Base-by-base conservation (phyloP, 2,888 invertebrate species). In the Ecliptopera silaceata region DNA sequence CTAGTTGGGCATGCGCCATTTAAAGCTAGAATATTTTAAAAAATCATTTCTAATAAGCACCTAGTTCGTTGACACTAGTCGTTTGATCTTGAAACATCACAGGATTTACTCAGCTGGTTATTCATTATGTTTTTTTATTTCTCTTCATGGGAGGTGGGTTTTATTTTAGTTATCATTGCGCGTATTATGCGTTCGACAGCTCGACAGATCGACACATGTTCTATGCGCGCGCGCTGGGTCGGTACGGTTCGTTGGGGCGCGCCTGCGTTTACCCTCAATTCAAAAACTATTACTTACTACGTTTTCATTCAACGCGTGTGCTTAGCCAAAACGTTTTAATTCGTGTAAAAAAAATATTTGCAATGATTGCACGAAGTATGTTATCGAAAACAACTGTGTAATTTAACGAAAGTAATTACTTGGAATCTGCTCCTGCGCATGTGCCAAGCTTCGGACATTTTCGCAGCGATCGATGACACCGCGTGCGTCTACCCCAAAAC, bases 81-180 rank as follows among this genome's bases (percentile, higher is more conserved):
- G 39, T 59, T 47, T 64, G 69, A 75, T 71, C 71, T 77, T 72
- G 69, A 69, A 69, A 58, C 47, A 42, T 39, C 34, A 56, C 50
- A 49, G 52, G 51, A 48, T 63, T 63, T 63, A 63, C 66, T 53
- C 60, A 68, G 56, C 56, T 63, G 47, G 51, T 52, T 50, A 57
- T 53, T 56, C 62, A 44, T 56, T 55, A 48, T 66, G 70, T 77
- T 75, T 74, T 62, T 75, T 72, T 63, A 70, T 75, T 75, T 82
- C 72, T 66, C 82, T 73, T 74, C 82, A 79, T 81, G 83, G 81
- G 85, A 80, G 84, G 77, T 76, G 72, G 38, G 79, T 80, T 82
- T 87, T 87, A 88, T 89, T 89, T 89, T 86, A 65, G 86, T 86
- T 88, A 88, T 84, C 83, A 86, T 82, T 82, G 72, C 78, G 76